phyloP scores from a whole-genome alignment of 2,797 vertebrate species.

The Bryconaethiops microstoma region DNA sequence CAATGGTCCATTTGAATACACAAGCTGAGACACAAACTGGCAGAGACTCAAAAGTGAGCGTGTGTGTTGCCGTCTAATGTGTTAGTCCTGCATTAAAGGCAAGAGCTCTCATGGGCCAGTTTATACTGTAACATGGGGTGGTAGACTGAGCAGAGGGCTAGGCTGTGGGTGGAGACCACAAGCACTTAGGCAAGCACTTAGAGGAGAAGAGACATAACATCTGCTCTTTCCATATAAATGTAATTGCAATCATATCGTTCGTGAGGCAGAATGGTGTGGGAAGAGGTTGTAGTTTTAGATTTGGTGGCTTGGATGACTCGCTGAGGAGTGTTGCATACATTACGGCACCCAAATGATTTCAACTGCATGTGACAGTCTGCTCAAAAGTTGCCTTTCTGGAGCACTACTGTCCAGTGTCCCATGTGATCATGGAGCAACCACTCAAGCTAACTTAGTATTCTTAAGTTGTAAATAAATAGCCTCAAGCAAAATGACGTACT shows the following conservation, averaged over 20 bases:
- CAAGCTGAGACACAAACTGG: constrained; percentile 34
- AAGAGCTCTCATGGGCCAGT: constrained; percentile 61
- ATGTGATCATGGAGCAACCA: not conserved
- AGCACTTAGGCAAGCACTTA: constrained; percentile 55
- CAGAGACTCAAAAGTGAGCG: constrained; percentile 49
- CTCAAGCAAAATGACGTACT: not conserved
- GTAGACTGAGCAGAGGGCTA: constrained; percentile 39
- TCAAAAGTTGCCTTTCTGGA: not conserved
- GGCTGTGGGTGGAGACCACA: constrained; percentile 58
- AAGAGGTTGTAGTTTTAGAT: constrained; percentile 53
- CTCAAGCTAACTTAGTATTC: not conserved
- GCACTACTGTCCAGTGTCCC: constrained; percentile 7
- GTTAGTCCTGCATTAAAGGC: constrained; percentile 60
- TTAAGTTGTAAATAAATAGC: constrained; percentile 10
- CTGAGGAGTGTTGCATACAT: constrained; percentile 52
- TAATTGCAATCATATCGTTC: constrained; percentile 64
- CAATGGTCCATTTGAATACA: not conserved
- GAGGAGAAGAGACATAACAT: constrained; percentile 61
- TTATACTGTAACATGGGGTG: constrained; percentile 47
- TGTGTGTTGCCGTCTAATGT: constrained; percentile 56
- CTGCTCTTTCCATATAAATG: constrained; percentile 68
- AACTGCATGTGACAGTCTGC: constrained; percentile 13
- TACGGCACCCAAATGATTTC: constrained; percentile 14
- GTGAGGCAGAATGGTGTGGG: constrained; percentile 54
- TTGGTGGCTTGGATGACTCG: constrained; percentile 58